Base-by-base conservation (phyloP, 2,888 invertebrate genomes). In the Apeira syringaria region DNA sequence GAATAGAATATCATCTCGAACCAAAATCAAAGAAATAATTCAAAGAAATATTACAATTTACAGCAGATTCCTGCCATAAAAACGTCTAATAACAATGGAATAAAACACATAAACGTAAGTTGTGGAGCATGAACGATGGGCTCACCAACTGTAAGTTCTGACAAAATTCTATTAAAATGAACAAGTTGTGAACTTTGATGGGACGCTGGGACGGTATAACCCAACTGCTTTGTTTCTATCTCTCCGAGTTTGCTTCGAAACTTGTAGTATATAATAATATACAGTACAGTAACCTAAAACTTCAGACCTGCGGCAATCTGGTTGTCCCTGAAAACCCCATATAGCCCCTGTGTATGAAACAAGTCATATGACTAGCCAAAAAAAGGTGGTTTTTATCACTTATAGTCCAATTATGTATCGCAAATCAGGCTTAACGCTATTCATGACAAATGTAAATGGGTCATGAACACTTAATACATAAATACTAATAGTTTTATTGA, bases 161-260 rank as follows among this genome's bases (percentile, higher is more conserved):
- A 50, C 59, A 53, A 62, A 67, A 64, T 71, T 71, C 64, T 71
- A 67, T 71, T 71, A 71, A 65, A 72, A 68, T 65, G 67, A 67
- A 68, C 66, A 71, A n/a, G n/a, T n/a, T 67, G 61, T 54, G 61
- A 65, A 70, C 61, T 72, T 69, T 69, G 65, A 72, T 59, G 61
- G 65, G 62, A 56, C 63, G 53, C 50, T 65, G 57, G 42, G 37
- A 41, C 30, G n/a, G 10, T 50, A 24, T 47, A 47, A 50, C 33
- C 33, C n/a, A 13, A 38, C 50, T 30, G 26, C 35, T 34, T 41
- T n/a, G 3, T 27, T 41, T 40, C 4, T 0, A 25, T 35, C 35
- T 24, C 49, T 45, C 15, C n/a, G 8, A 11, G 6, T 38, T 13
- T 24, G 20, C 18, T 5, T 7, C 7, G 22, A 22, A 22, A n/a